Evolutionary conservation across 2,797 vertebrate species (phyloP), one percentile per base, ranked within the genome.

Genomic region (Xiphophorus birchmanni): DNA sequence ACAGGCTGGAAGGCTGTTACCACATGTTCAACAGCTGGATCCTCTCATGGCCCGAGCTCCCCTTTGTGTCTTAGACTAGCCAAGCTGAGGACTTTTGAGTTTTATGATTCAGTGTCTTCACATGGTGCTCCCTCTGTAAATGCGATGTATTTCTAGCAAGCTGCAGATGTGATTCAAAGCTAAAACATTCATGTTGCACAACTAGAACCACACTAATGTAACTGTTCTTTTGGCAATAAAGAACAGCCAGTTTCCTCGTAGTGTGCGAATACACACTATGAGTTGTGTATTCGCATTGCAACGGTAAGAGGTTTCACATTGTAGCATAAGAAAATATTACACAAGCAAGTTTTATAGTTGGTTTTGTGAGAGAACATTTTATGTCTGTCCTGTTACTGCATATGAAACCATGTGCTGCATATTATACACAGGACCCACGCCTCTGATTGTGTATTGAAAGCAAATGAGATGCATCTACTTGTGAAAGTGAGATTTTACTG

Each of bases 21-120:
- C 93, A 92, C 82, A 88, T 94, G 91, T 89, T 89, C 76, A 88
- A 73, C 92, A 93, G 89, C 91, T 94, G 92, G 79, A 80, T 75
- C 80, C 15, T 69, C 73, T 44, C 37, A 40, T 42, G 35, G 76
- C 76, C 76, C 80, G 8, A 32, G 21, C 17, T 85, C 56, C 77
- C 2, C 54, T 82, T 29, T 73, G 58, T 52, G 60, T 18, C 45
- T 74, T 52, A 69, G 15, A 73, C 48, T 23, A 18, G 23, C 73
- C 63, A 56, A 79, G 67, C 67, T 58, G 42, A 63, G 69, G n/a
- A 47, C 76, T 72, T 73, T 50, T 74, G 23, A 23, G 72, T 48
- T 84, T 74, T 77, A 65, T 86, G 44, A 74, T 76, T 77, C 73
- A 73, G 10, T 0, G 54, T 58, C 78, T 18, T 12, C n/a, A 79